Base-by-base conservation (phyloP, 2,113 vertebrate species). In the Peromyscus californicus region DNA sequence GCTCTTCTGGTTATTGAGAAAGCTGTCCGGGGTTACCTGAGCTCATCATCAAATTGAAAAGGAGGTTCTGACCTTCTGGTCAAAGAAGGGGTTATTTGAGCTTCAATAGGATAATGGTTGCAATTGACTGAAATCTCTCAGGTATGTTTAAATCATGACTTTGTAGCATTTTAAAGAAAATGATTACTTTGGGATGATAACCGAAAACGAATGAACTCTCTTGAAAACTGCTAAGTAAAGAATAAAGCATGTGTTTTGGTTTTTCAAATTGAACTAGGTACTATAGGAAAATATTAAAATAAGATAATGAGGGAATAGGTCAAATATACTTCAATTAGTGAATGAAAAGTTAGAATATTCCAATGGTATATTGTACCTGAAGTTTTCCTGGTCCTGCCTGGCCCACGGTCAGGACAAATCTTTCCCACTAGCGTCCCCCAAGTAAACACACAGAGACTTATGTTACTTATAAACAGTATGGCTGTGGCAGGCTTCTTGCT, bases 91-190 rank as follows among this genome's bases (percentile, higher is more conserved):
- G 85, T 45, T 63, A 67, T 93, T 89, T 75, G 61, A 75, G 9
- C 75, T 91, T 93, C 17, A n/a, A 13, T 42, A 89, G 22, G 57
- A 79, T 69, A 59, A 89, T 61, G 89, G 74, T 26, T 76, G n/a
- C 54, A 97, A 80, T 22, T 88, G 48, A 86, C 61, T 39, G 10
- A 72, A 97, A 90, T n/a, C 57, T 51, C 80, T 63, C 21, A 89
- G 51, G 16, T 83, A 12, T 29, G 17, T 24, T 82, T 84, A 84
- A 83, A 74, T 79, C 36, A 65, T 70, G 85, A 79, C 51, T 90
- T 87, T 15, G 82, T 33, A 63, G 76, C 39, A 54, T 80, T 93
- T 94, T 90, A 85, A 92, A 90, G 59, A 95, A 93, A 82, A 88
- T 8, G 67, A 51, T 57, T 92, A 17, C 21, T 96, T 69, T 54